Base-by-base conservation (phyloP, 2,113 vertebrate species). In the Scortum barcoo region DNA sequence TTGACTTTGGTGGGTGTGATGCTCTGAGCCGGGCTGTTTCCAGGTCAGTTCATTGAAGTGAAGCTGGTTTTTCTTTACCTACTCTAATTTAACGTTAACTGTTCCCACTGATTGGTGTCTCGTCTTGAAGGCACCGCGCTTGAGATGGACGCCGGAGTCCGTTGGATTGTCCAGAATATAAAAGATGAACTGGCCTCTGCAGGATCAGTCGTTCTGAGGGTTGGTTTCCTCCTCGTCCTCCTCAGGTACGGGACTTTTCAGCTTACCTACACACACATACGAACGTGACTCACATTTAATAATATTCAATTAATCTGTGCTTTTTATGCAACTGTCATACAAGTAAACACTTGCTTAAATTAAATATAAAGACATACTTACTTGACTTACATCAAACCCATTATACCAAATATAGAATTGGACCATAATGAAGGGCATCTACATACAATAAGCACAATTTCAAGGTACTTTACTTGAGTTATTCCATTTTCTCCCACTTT, bases 191-290 rank as follows among this genome's bases (percentile, higher is more conserved):
- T 46, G 60, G 26, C 63, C 30, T 54, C 62, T 26, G 20, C 28
- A 20, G 56, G 54, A 54, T 91, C 79, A 92, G 48, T 63, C 38
- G 1, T 60, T 83, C 76, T 79, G 86, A 40, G 48, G 20, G 63
- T 13, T 51, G 44, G 38, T 12, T 33, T 86, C 91, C 60, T 90
- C 88, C 56, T 91, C 89, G 0, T 92, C 91, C 22, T 93, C 92
- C 74, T 92, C 92, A 0, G 86, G 87, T 40, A 93, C 85, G 1
- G 81, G 13, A 12, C 38, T 38, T 36, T 91, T 84, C 86, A 91
- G 66, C 4, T 90, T 92, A 24, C 83, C 92, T 93, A 22, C 63
- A 71, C 51, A 86, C 54, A 87, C 42, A 77, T 44, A 80, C 2
- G 75, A 0, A 63, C 2, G 3, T 24, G 12, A 42, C 20, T 42